Percentiles rank a stretch among this genome's conserved stretches.
phyloP scores from a whole-genome alignment of 2,888 invertebrate species.

The Clepsis dumicolana region DNA sequence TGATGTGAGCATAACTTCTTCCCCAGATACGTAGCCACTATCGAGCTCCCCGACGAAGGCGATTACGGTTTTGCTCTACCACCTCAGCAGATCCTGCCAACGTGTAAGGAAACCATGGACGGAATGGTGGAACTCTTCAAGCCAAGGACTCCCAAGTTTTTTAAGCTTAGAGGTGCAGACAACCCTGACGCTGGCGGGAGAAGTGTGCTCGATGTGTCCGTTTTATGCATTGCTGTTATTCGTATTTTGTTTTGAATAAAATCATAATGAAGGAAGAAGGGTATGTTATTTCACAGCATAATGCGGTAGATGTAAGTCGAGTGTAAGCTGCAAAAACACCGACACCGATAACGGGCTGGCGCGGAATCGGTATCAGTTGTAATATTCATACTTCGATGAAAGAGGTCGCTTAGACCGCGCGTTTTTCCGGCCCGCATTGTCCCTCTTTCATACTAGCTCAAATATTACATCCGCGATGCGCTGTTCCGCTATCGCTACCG shows the following conservation, averaged over 20 bases:
- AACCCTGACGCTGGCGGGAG: neutral
- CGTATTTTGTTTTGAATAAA: conserved; percentile 13
- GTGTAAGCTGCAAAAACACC: too few relatives aligned
- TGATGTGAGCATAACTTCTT: neutral
- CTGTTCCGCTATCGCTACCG: too few relatives aligned
- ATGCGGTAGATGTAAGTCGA: too few relatives aligned
- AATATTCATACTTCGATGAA: too few relatives aligned
- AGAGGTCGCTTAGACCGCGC: too few relatives aligned
- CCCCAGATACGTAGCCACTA: conserved; percentile 67
- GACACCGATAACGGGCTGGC: too few relatives aligned
- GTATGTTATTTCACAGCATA: neutral
- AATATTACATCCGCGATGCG: too few relatives aligned
- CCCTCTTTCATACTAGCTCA: too few relatives aligned
- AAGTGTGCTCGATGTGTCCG: conserved; percentile 38
- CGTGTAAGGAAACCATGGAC: conserved; percentile 85
- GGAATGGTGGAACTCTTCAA: conserved; percentile 79
- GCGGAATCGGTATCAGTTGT: too few relatives aligned
- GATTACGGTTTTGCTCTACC: conserved; percentile 90
- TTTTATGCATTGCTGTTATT: neutral
- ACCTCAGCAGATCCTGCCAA: conserved; percentile 86
- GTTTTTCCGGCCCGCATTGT: too few relatives aligned
- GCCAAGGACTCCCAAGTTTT: conserved; percentile 44
- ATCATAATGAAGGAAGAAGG: neutral
- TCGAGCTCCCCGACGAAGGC: conserved; percentile 88
- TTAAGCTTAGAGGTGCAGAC: conserved; percentile 33